Percentiles rank a stretch among this genome's conserved stretches.
phyloP scores from a whole-genome alignment of 2,888 invertebrate genomes.

The Sphaerophoria taeniata region DNA sequence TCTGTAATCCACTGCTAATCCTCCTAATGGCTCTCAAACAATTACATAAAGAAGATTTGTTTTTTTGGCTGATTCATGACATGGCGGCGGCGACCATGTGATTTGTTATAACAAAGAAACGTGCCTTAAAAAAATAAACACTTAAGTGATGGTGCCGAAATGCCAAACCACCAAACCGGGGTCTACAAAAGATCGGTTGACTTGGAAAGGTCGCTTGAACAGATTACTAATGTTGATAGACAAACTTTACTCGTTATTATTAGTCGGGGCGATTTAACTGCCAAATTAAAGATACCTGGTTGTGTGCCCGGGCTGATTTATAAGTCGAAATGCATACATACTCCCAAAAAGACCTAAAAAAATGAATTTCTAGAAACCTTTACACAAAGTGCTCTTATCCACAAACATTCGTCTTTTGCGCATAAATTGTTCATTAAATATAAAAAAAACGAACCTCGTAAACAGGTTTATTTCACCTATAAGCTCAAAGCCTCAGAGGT shows the following conservation, averaged over 20 bases:
- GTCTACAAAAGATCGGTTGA: conserved; percentile 45
- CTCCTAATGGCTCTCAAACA: neutral
- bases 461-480: conserved; percentile 74
- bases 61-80: conserved; percentile 39
- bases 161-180: conserved; percentile 54
- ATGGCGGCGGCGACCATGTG: conserved; percentile 31
- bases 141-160: conserved; percentile 29
- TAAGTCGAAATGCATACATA: conserved; percentile 61
- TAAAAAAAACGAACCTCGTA: conserved; percentile 28
- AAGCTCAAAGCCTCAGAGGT: conserved; percentile 48
- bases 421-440: conserved; percentile 67
- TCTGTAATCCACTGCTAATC: conserved; percentile 32
- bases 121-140: conserved; percentile 8
- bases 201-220: conserved; percentile 66
- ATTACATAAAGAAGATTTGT: conserved; percentile 64
- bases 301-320: conserved; percentile 45
- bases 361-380: conserved; percentile 27
- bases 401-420: conserved; percentile 50
- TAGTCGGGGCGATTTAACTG: conserved; percentile 26
- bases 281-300: conserved; percentile 49
- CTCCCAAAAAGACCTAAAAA: conserved; percentile 40
- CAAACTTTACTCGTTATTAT: conserved; percentile 4
- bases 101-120: conserved; percentile 52
- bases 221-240: conserved; percentile 60
- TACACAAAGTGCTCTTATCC: conserved; percentile 55